Conservation (phyloP, 2,888 invertebrate genomes). For the Sericinus montela region DNA sequence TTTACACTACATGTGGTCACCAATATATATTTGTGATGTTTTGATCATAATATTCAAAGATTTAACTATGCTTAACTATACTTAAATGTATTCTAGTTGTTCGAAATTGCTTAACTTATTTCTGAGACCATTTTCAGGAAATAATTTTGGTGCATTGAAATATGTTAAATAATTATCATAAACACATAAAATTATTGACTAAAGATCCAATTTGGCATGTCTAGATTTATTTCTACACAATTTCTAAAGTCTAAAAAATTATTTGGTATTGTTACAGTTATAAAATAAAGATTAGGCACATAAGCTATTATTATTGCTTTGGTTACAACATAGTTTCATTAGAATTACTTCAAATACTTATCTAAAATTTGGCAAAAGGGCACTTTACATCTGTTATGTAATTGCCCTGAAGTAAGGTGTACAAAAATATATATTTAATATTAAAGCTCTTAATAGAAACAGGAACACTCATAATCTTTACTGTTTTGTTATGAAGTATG, state of each 20-base stretch:
- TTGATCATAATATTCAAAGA: conserved; percentile 26
- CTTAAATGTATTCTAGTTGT: conserved; percentile 42
- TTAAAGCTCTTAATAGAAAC: conserved; percentile 58
- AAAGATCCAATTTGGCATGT: conserved; percentile 32
- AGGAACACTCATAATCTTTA: conserved; percentile 54
- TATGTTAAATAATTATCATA: conserved; percentile 23
- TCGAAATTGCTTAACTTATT: conserved; percentile 47
- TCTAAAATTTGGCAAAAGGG: conserved; percentile 72
- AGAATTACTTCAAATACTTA: conserved; percentile 64
- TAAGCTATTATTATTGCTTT: conserved; percentile 73
- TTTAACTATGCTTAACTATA: conserved; percentile 28
- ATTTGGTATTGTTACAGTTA: conserved; percentile 59
- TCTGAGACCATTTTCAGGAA: conserved; percentile 48
- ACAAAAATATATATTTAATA: conserved; percentile 56
- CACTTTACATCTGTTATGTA: conserved; percentile 51
- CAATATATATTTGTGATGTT: conserved; percentile 46
- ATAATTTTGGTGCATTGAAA: conserved; percentile 26
- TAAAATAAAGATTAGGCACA: conserved; percentile 63
- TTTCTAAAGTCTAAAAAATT: conserved; percentile 51
- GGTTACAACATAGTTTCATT: conserved; percentile 71
- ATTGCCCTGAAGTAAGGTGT: conserved; percentile 48
- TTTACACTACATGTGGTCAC: conserved; percentile 21
- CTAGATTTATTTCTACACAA: conserved; percentile 33
- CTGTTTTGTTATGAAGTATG: conserved; percentile 39
- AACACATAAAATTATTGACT: conserved; percentile 28